Evolutionary conservation across 2,888 invertebrate species (phyloP), one percentile per base, ranked within the genome.

Genomic region (Ichneumoninae sp.): DNA sequence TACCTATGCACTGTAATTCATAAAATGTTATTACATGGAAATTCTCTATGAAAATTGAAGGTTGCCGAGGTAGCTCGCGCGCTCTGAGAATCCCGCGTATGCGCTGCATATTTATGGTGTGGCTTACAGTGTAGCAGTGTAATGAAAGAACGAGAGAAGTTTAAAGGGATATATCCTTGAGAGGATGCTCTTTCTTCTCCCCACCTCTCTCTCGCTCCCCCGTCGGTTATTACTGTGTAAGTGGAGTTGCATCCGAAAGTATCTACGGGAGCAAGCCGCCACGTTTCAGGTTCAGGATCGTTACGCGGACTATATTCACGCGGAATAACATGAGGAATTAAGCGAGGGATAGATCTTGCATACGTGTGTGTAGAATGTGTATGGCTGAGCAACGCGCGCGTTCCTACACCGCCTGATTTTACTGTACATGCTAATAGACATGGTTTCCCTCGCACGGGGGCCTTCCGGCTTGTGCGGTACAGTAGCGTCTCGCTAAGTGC

Each of bases 221-320:
- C 75, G 30, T 77, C 30, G 44, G 26, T 68, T 47, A 54, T 57
- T 54, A 52, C 26, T 79, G 50, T 71, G 8, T 30, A 54, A 71
- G 79, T 52, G 71, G 52, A 63, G 52, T 26, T 66, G 54, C 71
- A 50, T 22, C 52, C 52, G 52, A 13, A 13, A 57, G 13, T 50
- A 8, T 70, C 7, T 50, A 13, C 22, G 19, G 60, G 36, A 50
- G 74, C 63, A 3, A 63, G 13, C 50, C 65, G 63, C 75, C 50
- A 76, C 75, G 66, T 82, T 66, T 70, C 75, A 79, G 54, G 75
- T 80, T 84, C 65, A 74, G 60, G 74, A 77, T 84, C 81, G 84
- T 84, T 84, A 84, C 69, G 65, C 52, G 73, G 63, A 57, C 77
- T 77, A 57, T 84, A 84, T 84, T 84, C 84, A 70, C 81, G 68